A percentile compares a stretch with the other conserved stretches of the same genome.
These are phyloP conservation scores for Bimastos eiseni DNA, from an alignment of 2,888 invertebrate genomes.

Conservation along the genomic window DNA sequence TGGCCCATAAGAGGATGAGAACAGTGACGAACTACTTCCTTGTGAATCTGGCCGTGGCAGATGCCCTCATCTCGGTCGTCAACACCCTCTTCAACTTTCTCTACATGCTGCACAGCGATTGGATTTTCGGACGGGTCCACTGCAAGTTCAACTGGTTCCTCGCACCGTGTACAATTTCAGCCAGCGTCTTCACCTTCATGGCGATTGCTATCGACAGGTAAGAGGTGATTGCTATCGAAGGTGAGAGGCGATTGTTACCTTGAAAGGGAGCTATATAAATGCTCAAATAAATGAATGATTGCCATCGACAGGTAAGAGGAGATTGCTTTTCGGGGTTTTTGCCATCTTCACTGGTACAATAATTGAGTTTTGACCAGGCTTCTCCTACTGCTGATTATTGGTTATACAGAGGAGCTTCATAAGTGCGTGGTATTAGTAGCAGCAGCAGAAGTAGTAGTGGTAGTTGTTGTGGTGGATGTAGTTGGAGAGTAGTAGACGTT, in stretches of 20 bases:
- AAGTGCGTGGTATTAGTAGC: slow-evolving; percentile 3
- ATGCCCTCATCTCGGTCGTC: slow-evolving; percentile 89
- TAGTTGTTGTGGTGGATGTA: too few relatives aligned
- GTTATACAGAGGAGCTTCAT: too few relatives aligned
- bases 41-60: slow-evolving; percentile 92
- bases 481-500: too few relatives aligned
- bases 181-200: slow-evolving; percentile 93
- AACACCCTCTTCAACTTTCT: slow-evolving; percentile 95
- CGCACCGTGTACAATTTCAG: slow-evolving; percentile 86
- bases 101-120: slow-evolving; percentile 81
- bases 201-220: slow-evolving; percentile 96
- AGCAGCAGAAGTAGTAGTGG: not conserved
- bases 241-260: too few relatives aligned
- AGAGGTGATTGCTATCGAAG: slow-evolving; percentile 35
- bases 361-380: too few relatives aligned
- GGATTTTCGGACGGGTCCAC: slow-evolving; percentile 91
- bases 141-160: slow-evolving; percentile 95
- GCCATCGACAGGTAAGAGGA: slow-evolving; percentile 84
- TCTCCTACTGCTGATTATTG: too few relatives aligned
- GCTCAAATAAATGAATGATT: too few relatives aligned
- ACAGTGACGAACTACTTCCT: slow-evolving; percentile 97
- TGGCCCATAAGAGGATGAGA: slow-evolving; percentile 92
- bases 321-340: too few relatives aligned
- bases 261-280: too few relatives aligned
- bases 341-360: not conserved